Conservation (phyloP, 2,113 vertebrate genomes). For the Clarias macrocephalus region DNA sequence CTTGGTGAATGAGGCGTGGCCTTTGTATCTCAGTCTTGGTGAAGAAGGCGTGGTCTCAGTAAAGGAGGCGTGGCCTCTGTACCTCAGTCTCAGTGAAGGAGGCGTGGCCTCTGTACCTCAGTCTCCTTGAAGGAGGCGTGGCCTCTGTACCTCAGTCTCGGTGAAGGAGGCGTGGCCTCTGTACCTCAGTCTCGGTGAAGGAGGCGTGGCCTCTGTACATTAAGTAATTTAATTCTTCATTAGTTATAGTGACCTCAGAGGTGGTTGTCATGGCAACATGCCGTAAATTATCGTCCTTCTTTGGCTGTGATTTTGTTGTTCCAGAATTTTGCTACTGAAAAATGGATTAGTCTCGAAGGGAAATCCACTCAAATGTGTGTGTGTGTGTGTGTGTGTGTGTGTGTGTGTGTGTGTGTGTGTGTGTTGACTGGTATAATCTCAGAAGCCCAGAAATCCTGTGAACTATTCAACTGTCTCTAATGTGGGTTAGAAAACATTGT, state of each 20-base stretch:
- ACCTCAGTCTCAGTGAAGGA: background rate
- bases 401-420: background rate
- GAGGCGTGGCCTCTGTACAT: background rate
- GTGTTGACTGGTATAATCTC: background rate
- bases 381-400: background rate
- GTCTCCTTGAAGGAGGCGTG: background rate
- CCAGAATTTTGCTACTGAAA: background rate
- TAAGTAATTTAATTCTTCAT: background rate
- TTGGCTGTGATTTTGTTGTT: constrained; percentile 2
- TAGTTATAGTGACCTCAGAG: background rate
- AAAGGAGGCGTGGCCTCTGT: background rate
- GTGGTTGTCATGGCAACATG: background rate
- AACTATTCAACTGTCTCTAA: constrained; percentile 16
- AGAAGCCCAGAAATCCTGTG: constrained; percentile 16
- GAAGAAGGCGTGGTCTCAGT: background rate
- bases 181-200: background rate
- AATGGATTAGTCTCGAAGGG: constrained; percentile 4
- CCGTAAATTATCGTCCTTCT: background rate
- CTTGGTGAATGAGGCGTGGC: background rate
- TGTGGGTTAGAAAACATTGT: background rate
- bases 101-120: background rate
- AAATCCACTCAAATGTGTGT: background rate
- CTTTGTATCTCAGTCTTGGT: background rate
- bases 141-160: background rate
- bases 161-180: background rate